phyloP scores from a whole-genome alignment of 2,888 invertebrate genomes.

The Blastobasis lacticolella region DNA sequence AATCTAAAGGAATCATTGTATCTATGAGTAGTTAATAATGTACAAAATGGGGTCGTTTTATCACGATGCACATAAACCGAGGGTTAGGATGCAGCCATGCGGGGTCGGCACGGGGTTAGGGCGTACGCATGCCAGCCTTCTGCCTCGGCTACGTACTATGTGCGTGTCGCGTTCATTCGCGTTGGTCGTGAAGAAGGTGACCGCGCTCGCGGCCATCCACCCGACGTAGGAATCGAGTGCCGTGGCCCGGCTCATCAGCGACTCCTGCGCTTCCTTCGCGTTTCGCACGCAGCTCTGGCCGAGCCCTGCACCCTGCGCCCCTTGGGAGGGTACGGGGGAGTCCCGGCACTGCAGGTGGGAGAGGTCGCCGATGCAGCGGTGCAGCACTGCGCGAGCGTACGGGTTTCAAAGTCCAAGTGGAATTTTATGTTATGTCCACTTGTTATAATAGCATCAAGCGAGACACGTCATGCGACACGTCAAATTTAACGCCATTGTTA shows the following conservation, averaged over 20 bases:
- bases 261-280: slow-evolving; percentile 44
- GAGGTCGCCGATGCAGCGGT: slow-evolving; percentile 68
- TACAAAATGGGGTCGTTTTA: neutral
- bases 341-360: slow-evolving; percentile 50
- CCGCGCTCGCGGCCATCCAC: slow-evolving; percentile 62
- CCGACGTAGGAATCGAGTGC: slow-evolving; percentile 64
- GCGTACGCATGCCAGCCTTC: slow-evolving; percentile 10
- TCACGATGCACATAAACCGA: slow-evolving; percentile 2
- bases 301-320: slow-evolving; percentile 17
- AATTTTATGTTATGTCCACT: too few relatives aligned
- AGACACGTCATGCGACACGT: too few relatives aligned
- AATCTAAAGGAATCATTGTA: too few relatives aligned
- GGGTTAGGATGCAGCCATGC: neutral
- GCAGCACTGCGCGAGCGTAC: slow-evolving; percentile 43
- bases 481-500: too few relatives aligned
- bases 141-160: slow-evolving; percentile 48
- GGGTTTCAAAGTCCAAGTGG: too few relatives aligned
- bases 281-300: slow-evolving; percentile 47
- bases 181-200: slow-evolving; percentile 53
- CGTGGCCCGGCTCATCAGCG: slow-evolving; percentile 52
- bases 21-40: neutral
- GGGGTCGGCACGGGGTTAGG: neutral
- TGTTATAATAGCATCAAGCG: too few relatives aligned
- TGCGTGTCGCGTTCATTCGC: slow-evolving; percentile 54
- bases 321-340: slow-evolving; percentile 36